These are phyloP conservation scores for Lycorma delicatula DNA, from an alignment of 1,140 invertebrate species.

Conservation along the genomic window DNA sequence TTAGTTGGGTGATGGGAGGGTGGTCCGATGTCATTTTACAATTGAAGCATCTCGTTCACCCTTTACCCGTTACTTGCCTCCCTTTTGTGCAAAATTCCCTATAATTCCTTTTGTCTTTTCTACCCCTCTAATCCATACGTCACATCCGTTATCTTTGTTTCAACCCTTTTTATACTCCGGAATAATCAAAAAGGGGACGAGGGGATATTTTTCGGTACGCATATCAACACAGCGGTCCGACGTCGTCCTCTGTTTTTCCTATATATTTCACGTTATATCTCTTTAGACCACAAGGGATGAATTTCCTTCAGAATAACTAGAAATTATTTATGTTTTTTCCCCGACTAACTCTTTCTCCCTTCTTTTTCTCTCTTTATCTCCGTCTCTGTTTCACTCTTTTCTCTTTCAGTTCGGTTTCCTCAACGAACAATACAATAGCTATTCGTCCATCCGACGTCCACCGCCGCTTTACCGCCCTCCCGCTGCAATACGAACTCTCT, in stretches of 20 bases:
- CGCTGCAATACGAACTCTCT: no score
- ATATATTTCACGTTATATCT: constrained; percentile 21
- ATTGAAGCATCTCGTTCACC: constrained; percentile 10
- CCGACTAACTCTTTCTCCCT: neutral
- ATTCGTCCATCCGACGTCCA: no score
- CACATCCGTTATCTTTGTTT: constrained; percentile 33
- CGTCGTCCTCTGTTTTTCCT: constrained; percentile 12
- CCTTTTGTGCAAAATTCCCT: constrained; percentile 26
- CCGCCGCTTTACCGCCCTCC: no score
- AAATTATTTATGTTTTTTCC: constrained; percentile 19
- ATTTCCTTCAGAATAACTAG: constrained; percentile 22
- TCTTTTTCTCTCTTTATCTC: constrained; percentile 6
- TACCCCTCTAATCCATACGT: constrained; percentile 25
- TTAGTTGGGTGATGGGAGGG: no score
- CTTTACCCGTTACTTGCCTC: constrained; percentile 17
- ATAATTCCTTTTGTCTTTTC: constrained; percentile 32
- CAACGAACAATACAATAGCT: no score
- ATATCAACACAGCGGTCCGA: constrained; percentile 22
- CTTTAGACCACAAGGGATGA: constrained; percentile 23
- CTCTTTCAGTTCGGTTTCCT: no score
- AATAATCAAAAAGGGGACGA: constrained; percentile 30
- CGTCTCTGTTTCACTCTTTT: no score
- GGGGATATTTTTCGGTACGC: constrained; percentile 28
- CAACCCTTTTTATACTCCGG: constrained; percentile 30
- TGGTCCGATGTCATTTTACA: constrained; percentile 6